Percentiles rank a stretch among this genome's conserved stretches.
Evolutionary conservation across 92 coral and sea anemone genomes (phyloP).

Genomic region (Paramuricea clavata): DNA sequence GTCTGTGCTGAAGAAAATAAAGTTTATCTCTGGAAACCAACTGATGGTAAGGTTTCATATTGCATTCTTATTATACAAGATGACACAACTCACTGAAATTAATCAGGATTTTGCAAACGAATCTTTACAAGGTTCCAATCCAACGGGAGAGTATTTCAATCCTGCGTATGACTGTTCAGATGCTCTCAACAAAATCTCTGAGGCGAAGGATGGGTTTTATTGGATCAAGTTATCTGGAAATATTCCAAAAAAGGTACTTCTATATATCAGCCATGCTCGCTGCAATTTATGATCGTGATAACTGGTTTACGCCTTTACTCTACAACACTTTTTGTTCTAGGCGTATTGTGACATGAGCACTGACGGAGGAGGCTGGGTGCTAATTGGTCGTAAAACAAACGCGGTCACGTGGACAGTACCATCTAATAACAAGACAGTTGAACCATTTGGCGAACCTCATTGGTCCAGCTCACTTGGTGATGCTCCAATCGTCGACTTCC

Average conservation of each 20-base stretch:
- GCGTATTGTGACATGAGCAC: not conserved
- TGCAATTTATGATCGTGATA: not conserved
- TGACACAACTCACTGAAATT: no score
- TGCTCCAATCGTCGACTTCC: not conserved
- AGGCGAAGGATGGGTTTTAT: conserved; percentile 10
- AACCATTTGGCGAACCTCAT: conserved; percentile 8
- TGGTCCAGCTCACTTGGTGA: not conserved
- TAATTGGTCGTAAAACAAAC: not conserved
- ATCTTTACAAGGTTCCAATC: not conserved
- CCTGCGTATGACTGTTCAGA: conserved; percentile 2
- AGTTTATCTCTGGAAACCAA: not conserved
- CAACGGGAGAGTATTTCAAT: conserved; percentile 17
- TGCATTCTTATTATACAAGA: not conserved
- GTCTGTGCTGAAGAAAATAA: not conserved
- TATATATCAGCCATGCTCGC: no score
- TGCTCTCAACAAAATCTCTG: not conserved
- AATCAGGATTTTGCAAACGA: not conserved
- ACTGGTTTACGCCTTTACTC: no score
- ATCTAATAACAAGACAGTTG: not conserved
- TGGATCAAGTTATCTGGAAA: not conserved
- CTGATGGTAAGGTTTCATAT: not conserved
- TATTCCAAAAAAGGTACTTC: not conserved
- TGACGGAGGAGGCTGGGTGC: not conserved
- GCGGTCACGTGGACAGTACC: not conserved
- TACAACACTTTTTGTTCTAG: not conserved